Evolutionary conservation across 2,797 vertebrate species (phyloP).

Genomic region (Pygocentrus nattereri): DNA sequence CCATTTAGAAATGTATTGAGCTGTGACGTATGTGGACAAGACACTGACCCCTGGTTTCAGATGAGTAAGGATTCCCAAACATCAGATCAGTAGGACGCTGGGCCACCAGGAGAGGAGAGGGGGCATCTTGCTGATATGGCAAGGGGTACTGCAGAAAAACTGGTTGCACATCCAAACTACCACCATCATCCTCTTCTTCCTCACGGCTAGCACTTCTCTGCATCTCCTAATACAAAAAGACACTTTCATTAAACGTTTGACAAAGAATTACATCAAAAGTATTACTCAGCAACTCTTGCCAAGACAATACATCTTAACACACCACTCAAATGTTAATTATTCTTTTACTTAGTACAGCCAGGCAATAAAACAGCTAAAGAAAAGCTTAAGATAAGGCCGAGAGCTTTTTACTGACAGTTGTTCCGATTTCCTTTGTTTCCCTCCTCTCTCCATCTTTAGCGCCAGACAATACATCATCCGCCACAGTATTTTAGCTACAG

Average conservation of each 20-base stretch:
- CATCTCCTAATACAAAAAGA: slow-evolving; percentile 80
- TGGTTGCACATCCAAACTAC: slow-evolving; percentile 62
- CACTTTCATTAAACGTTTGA: neutral
- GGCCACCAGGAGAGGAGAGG: slow-evolving; percentile 83
- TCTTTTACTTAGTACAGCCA: slow-evolving; percentile 14
- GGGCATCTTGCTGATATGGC: slow-evolving; percentile 83
- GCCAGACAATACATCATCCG: slow-evolving; percentile 55
- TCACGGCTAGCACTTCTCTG: slow-evolving; percentile 78
- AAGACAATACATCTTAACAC: neutral
- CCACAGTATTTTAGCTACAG: slow-evolving; percentile 54
- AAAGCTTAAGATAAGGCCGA: slow-evolving; percentile 25
- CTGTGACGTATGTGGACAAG: neutral
- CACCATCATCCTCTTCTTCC: slow-evolving; percentile 44
- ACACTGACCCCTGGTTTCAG: slow-evolving; percentile 78
- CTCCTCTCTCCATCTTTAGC: slow-evolving; percentile 46
- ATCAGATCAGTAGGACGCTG: slow-evolving; percentile 86
- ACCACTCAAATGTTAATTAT: neutral
- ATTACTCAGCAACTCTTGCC: slow-evolving; percentile 5
- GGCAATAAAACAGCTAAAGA: slow-evolving; percentile 24
- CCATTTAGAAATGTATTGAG: neutral
- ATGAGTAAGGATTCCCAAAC: slow-evolving; percentile 92
- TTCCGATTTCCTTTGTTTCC: slow-evolving; percentile 47
- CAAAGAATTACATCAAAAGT: neutral
- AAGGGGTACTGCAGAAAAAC: slow-evolving; percentile 85
- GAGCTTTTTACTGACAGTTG: slow-evolving; percentile 24